Base-by-base conservation (phyloP, 2,797 vertebrate genomes). In the Enteromius afrohamiltoni region DNA sequence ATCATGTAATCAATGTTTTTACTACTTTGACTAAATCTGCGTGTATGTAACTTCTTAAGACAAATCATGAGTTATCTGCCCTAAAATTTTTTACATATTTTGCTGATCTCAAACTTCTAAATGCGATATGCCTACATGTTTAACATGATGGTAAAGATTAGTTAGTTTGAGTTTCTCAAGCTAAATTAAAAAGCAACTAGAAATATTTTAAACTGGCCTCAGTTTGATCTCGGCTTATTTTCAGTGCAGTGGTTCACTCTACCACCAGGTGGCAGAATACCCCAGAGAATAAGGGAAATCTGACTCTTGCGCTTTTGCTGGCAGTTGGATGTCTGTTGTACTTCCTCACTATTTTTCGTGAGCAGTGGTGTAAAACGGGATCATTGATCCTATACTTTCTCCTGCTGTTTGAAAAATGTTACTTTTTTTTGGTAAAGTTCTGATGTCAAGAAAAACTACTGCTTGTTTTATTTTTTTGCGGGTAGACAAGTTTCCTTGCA, bases 401-500 rank as follows among this genome's bases (percentile, higher is more conserved):
- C 29, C 19, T 2, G 6, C 74, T 78, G 42, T 49, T 74, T 67
- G 58, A 74, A 82, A 65, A 51, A 53, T 47, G 1, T 40, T 29
- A 23, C 42, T 7, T 81, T 82, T 11, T 11, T n/a, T 10, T 16
- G 34, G 37, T 7, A 69, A 60, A 67, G 23, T 70, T 68, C 16
- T 67, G 60, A 42, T 49, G 51, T 69, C 47, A 42, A 51, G 21
- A 47, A 77, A 64, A 64, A 64, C 60, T 26, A 17, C 31, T 23
- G 11, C 31, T 53, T 3, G 29, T 23, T 78, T 62, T 40, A 45
- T 6, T 55, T 55, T 73, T 71, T 34, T 26, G 42, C 49, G 58
- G 58, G 29, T 40, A 31, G 73, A 83, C 47, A 64, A 26, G 60
- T 75, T 76, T 68, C 47, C 62, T 51, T 40, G 21, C 77, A 83